A percentile compares a stretch with the other conserved stretches of the same genome.
phyloP scores from a whole-genome alignment of 2,888 invertebrate genomes.

The Sinopyrophorus schimmeli region DNA sequence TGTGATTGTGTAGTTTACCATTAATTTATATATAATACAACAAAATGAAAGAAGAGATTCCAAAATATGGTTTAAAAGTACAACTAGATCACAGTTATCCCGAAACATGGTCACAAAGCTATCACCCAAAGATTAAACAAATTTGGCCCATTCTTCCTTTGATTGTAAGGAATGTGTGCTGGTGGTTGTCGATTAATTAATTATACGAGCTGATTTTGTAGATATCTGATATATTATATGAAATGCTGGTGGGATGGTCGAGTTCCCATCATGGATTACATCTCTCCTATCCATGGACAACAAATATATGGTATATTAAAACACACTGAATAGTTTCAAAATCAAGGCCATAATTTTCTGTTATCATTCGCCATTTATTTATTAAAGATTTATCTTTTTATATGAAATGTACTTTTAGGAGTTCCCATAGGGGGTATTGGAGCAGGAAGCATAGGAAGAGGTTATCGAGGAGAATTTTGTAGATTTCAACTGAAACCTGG shows the following conservation, averaged over 20 bases:
- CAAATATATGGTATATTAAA: slow-evolving; percentile 79
- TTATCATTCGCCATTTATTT: no score
- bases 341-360: no score
- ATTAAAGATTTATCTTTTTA: neutral
- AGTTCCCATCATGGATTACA: slow-evolving; percentile 79
- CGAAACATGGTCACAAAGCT: slow-evolving; percentile 69
- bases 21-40: no score
- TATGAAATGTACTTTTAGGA: slow-evolving; percentile 59
- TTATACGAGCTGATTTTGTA: slow-evolving; percentile 50
- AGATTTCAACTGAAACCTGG: slow-evolving; percentile 89
- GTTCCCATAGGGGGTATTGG: slow-evolving; percentile 85
- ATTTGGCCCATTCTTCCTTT: slow-evolving; percentile 72
- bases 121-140: slow-evolving; percentile 69
- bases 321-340: no score
- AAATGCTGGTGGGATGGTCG: slow-evolving; percentile 66
- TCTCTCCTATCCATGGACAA: slow-evolving; percentile 70
- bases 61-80: slow-evolving; percentile 74
- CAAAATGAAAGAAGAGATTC: slow-evolving; percentile 48
- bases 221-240: slow-evolving; percentile 74
- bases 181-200: neutral
- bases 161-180: slow-evolving; percentile 65
- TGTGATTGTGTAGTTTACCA: no score
- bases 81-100: slow-evolving; percentile 75
- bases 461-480: slow-evolving; percentile 92
- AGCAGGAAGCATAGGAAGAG: slow-evolving; percentile 83